Percentiles rank a stretch among this genome's conserved stretches.
Conservation (phyloP, 1,140 invertebrate species). For the Drosophila parvula region DNA sequence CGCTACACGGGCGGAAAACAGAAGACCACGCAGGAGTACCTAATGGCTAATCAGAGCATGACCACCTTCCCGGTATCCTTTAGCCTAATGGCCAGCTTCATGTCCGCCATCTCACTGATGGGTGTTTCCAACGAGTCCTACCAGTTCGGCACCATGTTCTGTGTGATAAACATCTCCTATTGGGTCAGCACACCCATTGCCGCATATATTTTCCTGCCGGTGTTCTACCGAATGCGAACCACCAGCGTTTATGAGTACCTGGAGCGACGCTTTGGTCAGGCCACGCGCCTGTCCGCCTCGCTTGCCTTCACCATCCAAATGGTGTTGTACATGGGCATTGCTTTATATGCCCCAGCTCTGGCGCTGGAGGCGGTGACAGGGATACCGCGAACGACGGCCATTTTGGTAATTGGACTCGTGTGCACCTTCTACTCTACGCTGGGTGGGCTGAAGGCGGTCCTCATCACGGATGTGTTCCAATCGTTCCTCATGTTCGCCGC, state of each 20-base stretch:
- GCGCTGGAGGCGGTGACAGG: constrained; percentile 94
- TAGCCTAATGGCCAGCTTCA: constrained; percentile 96
- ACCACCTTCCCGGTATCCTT: constrained; percentile 91
- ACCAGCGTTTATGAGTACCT: constrained; percentile 97
- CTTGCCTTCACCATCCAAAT: constrained; percentile 92
- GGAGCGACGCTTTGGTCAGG: constrained; percentile 91
- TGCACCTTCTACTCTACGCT: constrained; percentile 95
- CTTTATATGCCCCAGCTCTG: constrained; percentile 95
- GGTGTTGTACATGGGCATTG: constrained; percentile 96
- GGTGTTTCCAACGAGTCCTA: constrained; percentile 91
- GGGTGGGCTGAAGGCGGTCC: constrained; percentile 95
- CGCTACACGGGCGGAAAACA: constrained; percentile 95
- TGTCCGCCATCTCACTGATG: constrained; percentile 96
- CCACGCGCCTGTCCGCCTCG: constrained; percentile 89
- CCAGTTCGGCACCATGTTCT: constrained; percentile 92
- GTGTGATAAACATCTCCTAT: constrained; percentile 92
- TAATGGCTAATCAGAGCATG: constrained; percentile 82
- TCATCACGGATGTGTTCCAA: constrained; percentile 94
- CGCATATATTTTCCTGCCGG: constrained; percentile 92
- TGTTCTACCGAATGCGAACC: constrained; percentile 93
- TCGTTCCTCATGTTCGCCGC: constrained; percentile 91
- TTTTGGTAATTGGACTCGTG: constrained; percentile 90
- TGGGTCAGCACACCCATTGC: constrained; percentile 92
- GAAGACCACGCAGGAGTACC: constrained; percentile 88
- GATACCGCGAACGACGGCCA: constrained; percentile 89